Evolutionary conservation across 2,113 vertebrate species (phyloP), one percentile per base, ranked within the genome.

Genomic region (Nothoprocta pentlandii): DNA sequence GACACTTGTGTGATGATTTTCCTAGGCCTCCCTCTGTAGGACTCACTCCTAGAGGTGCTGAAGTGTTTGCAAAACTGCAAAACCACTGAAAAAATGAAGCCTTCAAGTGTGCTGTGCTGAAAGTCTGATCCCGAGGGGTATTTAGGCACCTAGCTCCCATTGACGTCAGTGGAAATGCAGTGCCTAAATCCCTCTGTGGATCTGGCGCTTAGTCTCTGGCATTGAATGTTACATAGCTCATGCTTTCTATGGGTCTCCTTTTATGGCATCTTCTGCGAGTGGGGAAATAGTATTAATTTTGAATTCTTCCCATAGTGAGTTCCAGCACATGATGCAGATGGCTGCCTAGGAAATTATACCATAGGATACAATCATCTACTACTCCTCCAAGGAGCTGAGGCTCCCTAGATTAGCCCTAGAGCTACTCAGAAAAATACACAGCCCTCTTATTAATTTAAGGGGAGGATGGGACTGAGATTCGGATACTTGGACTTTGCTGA

Each of bases 201-300:
- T 89, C 53, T 77, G 63, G 16, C 66, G 4, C 67, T 91, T 68
- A 30, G 19, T 69, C 36, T 90, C 62, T 92, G 87, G 90, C 3
- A 2, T 47, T 86, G 53, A 81, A 22, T 81, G 30, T 88, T 86
- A 34, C 30, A 46, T 16, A 90, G 34, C 79, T 92, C 22, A 28
- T 85, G 36, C 30, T 92, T 89, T 95, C 77, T 76, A 16, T 90
- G 58, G 39, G 62, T 93, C 30, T 94, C 82, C 87, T 93, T 96
- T 92, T 95, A 95, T 81, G 93, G 93, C 80, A 58, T 90, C 63
- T 93, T 93, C 69, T 80, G 67, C 22, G 69, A 77, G 76, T 78
- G 39, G 53, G 93, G 79, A 66, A 70, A 1, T 54, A 91, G 67
- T 80, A 77, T 89, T 85, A 74, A 85, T 91, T 94, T 88, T 86